Evolutionary conservation across 2,113 vertebrate genomes (phyloP), one percentile per base, ranked within the genome.

Genomic region (Myiopsitta monachus): DNA sequence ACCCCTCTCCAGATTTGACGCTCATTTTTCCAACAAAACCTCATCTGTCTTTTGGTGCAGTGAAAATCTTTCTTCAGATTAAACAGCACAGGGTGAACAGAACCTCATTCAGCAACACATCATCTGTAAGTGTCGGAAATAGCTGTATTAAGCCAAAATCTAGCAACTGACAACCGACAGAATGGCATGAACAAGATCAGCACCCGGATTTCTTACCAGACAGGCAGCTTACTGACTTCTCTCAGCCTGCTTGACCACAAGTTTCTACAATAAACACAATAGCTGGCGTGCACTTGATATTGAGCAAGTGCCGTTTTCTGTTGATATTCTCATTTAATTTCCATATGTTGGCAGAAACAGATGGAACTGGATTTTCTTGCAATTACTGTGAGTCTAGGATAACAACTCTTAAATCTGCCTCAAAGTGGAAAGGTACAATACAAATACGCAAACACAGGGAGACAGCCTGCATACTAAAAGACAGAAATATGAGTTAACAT

Each of bases 291-390:
- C 31, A 89, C 47, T 88, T 82, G 57, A 81, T 88, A 88, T 76
- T 92, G 88, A 92, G 57, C 86, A 94, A 96, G 81, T 95, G 91
- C 31, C 0, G 1, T 94, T 94, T 91, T 69, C 62, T 92, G 91
- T 94, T 95, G 91, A 87, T 95, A 94, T 85, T 94, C 89, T 96
- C 74, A 91, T 94, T 96, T 91, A 93, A 82, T 87, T 96, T 95
- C 96, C 86, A 67, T 90, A 87, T 91, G 88, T 73, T 96, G 88
- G 86, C 88, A 94, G 88, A 96, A 96, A 96, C 83, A 96, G 94
- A 96, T 95, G 91, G 83, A 92, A 95, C 77, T 77, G 92, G 91
- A 95, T 97, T 96, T 97, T 92, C 94, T 87, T 91, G 73, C 74
- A 94, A 94, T 95, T 97, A 91, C 62, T 92, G 2, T 87, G 66